Base-by-base conservation (phyloP, 2,113 vertebrate genomes). In the Indicator indicator region DNA sequence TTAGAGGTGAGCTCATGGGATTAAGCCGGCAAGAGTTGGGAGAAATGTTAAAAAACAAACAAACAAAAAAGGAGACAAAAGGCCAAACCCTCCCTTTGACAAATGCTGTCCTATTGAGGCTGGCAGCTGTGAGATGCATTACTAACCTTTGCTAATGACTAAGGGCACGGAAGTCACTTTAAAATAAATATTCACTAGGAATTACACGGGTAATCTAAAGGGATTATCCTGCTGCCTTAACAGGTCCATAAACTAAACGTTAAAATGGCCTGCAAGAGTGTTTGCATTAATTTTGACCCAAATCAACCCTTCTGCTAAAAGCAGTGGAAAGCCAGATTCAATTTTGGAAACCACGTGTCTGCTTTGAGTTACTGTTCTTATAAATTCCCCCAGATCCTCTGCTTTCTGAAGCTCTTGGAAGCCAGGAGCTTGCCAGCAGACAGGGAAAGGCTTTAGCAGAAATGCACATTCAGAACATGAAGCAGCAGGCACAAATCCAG, bases 131-230 rank as follows among this genome's bases (percentile, higher is more conserved):
- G 89, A 94, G 92, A 82, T 72, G 75, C 85, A 95, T 95, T 93
- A 87, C 68, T 59, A 97, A 77, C 88, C 86, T 95, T 50, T 9
- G 23, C 65, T 93, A 96, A 96, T 95, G 93, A 95, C 86, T 88
- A 19, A 88, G 91, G 86, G 90, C 92, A 91, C 83, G 11, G 33
- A 91, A 95, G 90, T 91, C 84, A 79, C 86, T 95, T 95, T 92
- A 95, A 96, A 97, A 96, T 94, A 96, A 97, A 95, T 94, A 95
- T 97, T 95, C 94, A 81, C 94, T 88, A 76, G 91, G 92, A 96
- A 96, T 93, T 95, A 96, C 95, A 93, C 0, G 55, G 92, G 84
- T 94, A 96, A 95, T 95, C 96, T 97, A 96, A 96, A 91, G 86
- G 86, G 94, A 96, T 97, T 96, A 97, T 93, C 92, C 73, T 65